Evolutionary conservation across 2,888 invertebrate species (phyloP), one percentile per base, ranked within the genome.

Genomic region (Hypselothyrea guttata): DNA sequence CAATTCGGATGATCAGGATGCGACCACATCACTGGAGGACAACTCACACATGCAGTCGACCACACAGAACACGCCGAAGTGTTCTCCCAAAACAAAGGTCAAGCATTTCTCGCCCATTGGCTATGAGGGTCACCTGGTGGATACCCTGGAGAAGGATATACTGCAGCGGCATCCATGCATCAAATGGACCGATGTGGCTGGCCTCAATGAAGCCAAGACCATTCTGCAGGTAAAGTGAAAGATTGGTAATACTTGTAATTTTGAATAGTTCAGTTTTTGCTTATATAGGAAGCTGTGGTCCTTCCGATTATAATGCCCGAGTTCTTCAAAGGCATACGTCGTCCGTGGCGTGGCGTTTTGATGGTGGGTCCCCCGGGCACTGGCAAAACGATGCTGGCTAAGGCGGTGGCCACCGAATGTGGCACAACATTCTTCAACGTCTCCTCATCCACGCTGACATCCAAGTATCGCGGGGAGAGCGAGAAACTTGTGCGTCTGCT

Each of bases 391-490:
- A 91, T 96, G 90, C 90, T 96, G 63, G 96, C 96, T 1, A 93
- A 96, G 76, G 97, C 97, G 0, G 96, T 97, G 9, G 97, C 97
- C 13, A 96, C 96, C 0, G 96, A 97, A 89, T 97, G 96, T 87
- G 93, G 94, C 41, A 95, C 97, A 0, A 96, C 96, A 0, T 96
- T 96, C 90, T 96, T 97, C 89, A 94, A 96, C 87, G 95, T 97
- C 0, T 95, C 96, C 0, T 95, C 96, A 0, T 95, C 96, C 0
- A 96, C 95, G 0, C 92, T 97, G 33, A 96, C 96, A 0, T 96
- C 96, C 0, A 97, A 97, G 87, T 97, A 95, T 86, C 91, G 96
- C n/a, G 97, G 97, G 0, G 97, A 97, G 88, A 96, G 96, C 1
- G 97, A 97, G 89, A 97, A 97, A 88, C 92, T 97, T 5, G 96